Evolutionary conservation across 2,888 invertebrate genomes (phyloP), one percentile per base, ranked within the genome.

Genomic region (Hofmannophila pseudospretella): DNA sequence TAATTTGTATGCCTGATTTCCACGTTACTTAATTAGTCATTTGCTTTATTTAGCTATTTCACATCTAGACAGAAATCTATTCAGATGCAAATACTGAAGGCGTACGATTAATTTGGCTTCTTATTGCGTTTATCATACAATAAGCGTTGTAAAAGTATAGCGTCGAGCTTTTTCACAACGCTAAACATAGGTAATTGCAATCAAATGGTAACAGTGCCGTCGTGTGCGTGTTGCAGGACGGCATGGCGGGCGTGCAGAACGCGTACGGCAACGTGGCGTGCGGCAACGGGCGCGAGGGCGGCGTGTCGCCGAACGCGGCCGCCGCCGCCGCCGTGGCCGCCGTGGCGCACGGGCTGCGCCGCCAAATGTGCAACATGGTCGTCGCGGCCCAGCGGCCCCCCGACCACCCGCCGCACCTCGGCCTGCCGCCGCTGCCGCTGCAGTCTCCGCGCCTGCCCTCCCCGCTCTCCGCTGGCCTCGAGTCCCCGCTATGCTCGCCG

Each of bases 291-390:
- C 80, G 88, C 49, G 87, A 88, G 29, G 88, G 87, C 8, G 82
- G 81, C 42, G 80, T 86, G 69, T 89, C 87, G 36, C 89, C 77
- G 56, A 89, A 88, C 67, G 92, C 93, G 7, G 94, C 94, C 10
- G 92, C 93, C 29, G 94, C 95, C 34, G 95, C 95, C 22, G 95
- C 95, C 23, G 94, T 95, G 26, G 94, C 94, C 7, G 94, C 94
- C 10, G 95, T 95, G 37, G 95, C 95, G 9, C 94, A 94, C 80
- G 94, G 94, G 28, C 86, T 95, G 39, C 90, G 95, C 34, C 95
- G 95, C 52, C 95, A 95, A 77, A 94, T 95, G 94, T 93, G 93
- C 88, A 92, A 90, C 73, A 92, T 93, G 92, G 92, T 92, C 39
- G 94, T 94, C 26, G 82, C 82, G 42, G 82, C 81, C 46, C 71